phyloP scores from a whole-genome alignment of 2,888 invertebrate species.

The Dryococelus australis region DNA sequence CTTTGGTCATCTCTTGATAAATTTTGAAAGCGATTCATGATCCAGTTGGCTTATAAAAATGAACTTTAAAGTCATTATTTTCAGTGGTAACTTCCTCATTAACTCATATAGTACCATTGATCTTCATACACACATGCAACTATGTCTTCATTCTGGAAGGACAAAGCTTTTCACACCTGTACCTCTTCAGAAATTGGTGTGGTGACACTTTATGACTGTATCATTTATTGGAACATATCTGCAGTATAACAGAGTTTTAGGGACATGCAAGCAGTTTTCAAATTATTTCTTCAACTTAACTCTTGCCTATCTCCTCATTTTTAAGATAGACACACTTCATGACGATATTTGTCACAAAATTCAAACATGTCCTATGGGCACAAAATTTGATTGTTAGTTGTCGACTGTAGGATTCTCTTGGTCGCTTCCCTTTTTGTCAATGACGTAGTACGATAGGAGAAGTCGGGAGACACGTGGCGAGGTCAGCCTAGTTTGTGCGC shows the following conservation, averaged over 20 bases:
- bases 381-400: constrained; percentile 21
- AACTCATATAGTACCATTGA: background rate
- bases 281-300: background rate
- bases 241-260: background rate
- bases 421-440: background rate
- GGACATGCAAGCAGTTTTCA: background rate
- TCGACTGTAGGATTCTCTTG: constrained; percentile 10
- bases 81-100: constrained; percentile 16
- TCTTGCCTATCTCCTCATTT: background rate
- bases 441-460: too few species aligned
- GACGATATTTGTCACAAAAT: background rate
- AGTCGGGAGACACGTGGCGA: too few species aligned
- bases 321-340: background rate
- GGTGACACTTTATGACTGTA: background rate
- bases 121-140: constrained; percentile 5
- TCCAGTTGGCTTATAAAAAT: background rate
- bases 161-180: background rate
- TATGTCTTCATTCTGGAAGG: background rate
- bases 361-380: background rate
- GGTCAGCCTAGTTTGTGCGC: too few species aligned
- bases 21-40: background rate
- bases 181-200: constrained; percentile 3
- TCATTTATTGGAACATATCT: constrained; percentile 20
- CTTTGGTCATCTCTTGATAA: background rate
- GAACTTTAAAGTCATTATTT: background rate